Conservation (phyloP, 2,888 invertebrate genomes). For the Oscheius sp. region DNA sequence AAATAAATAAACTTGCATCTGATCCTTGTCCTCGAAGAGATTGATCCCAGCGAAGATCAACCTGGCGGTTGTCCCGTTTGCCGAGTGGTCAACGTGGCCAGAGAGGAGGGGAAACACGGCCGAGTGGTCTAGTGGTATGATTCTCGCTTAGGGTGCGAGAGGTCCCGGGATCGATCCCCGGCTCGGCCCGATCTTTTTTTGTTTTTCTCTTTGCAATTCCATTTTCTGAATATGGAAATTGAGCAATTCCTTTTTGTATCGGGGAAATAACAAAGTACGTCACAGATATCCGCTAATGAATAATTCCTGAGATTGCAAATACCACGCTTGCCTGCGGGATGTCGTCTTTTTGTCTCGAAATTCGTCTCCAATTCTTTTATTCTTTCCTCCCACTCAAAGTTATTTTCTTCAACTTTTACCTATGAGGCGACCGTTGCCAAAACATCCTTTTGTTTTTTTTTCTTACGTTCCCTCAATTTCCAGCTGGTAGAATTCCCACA, state of each 20-base stretch:
- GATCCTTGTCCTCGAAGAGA: too few species aligned
- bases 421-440: too few species aligned
- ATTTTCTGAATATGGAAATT: too few species aligned
- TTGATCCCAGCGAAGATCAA: too few species aligned
- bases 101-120: not conserved
- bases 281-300: not conserved
- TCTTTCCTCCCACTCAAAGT: not conserved
- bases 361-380: not conserved
- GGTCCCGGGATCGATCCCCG: constrained; percentile 8
- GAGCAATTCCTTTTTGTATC: not conserved
- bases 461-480: not conserved
- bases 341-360: not conserved
- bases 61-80: too few species aligned
- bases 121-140: constrained; percentile 27
- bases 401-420: not conserved
- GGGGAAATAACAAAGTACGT: not conserved
- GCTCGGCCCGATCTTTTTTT: not conserved
- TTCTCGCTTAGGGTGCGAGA: constrained; percentile 29
- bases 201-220: not conserved
- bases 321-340: not conserved
- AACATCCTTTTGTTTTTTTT: not conserved
- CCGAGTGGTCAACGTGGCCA: too few species aligned
- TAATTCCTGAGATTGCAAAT: not conserved
- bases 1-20: too few species aligned
- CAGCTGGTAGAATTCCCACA: not conserved